Evolutionary conservation across 2,888 invertebrate species (phyloP), one percentile per base, ranked within the genome.

Genomic region (Xestia ashworthii): DNA sequence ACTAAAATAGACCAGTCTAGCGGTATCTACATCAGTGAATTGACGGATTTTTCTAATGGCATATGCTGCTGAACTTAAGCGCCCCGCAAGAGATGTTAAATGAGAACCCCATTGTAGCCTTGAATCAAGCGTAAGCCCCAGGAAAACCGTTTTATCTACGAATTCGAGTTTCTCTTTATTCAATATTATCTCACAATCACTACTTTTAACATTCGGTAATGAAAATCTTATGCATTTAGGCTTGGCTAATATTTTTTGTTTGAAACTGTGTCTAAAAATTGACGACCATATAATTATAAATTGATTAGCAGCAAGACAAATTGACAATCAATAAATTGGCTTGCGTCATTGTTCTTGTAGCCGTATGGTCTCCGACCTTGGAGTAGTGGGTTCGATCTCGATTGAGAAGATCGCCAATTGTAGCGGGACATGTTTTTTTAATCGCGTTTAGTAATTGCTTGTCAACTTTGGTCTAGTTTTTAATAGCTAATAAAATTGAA

Each of bases 361-460:
- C 66, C 71, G 70, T 74, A 60, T 83, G 68, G 83, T 72, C 32
- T 53, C 0, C 9, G 58, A 65, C 82, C 82, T 84, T 80, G 82
- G 19, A 44, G 53, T 19, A 64, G 62, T 64, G n/a, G 70, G 58
- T 73, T 76, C 8, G 83, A 74, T 79, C 38, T 8, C 68, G 53
- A 58, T 62, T 60, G 58, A 76, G 84, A 83, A 74, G 60, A 84
- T 65, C 65, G 14, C 32, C 67, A 74, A 82, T 71, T 78, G 53
- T 50, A 71, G 62, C n/a, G 74, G 41, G 62, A 83, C 81, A 83
- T 74, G 62, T 58, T 19, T 16, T 55, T 71, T 81, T 70, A 84
- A 83, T 70, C 64, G 60, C 11, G 19, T 50, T 77, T 78, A 78
- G 74, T 79, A 79, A 69, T 79, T 70, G 60, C 65, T 38, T 83